Evolutionary conservation across 2,888 invertebrate species (phyloP).

Genomic region (Chrysomela aeneicollis): DNA sequence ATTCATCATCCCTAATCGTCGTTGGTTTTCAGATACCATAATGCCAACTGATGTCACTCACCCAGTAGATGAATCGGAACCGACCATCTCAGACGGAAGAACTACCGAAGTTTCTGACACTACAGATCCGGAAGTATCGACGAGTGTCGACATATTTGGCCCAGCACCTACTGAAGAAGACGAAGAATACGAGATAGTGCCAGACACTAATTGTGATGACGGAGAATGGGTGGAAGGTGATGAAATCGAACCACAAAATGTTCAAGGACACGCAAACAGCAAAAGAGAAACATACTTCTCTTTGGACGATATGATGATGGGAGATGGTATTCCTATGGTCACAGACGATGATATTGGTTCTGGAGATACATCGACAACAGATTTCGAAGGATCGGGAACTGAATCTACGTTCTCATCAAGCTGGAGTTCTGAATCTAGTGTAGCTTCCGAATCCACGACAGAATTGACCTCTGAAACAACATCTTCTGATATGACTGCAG

Average conservation of each 20-base stretch:
- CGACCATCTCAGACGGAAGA: background rate
- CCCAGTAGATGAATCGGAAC: slow-evolving; percentile 51
- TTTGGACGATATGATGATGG: slow-evolving; percentile 51
- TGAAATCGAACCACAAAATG: slow-evolving; percentile 2
- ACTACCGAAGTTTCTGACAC: slow-evolving; percentile 19
- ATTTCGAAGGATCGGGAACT: slow-evolving; percentile 34
- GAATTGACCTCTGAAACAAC: background rate
- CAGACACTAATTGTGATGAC: slow-evolving; percentile 64
- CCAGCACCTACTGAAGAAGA: slow-evolving; percentile 52
- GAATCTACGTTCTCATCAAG: slow-evolving; percentile 31
- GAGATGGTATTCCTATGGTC: slow-evolving; percentile 11
- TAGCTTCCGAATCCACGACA: slow-evolving; percentile 11
- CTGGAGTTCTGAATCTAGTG: slow-evolving; percentile 17
- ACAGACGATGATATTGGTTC: slow-evolving; percentile 19
- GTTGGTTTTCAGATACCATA: slow-evolving; percentile 67
- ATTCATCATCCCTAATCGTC: background rate
- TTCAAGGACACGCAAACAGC: background rate
- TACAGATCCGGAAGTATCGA: slow-evolving; percentile 31
- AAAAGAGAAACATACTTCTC: slow-evolving; percentile 54
- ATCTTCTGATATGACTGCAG: background rate
- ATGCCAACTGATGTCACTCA: slow-evolving; percentile 68
- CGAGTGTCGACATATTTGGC: slow-evolving; percentile 31
- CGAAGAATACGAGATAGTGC: slow-evolving; percentile 65
- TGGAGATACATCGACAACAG: slow-evolving; percentile 15
- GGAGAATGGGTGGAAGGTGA: slow-evolving; percentile 61